phyloP scores from a whole-genome alignment of 1,140 invertebrate species.

The Tribolium castaneum region DNA sequence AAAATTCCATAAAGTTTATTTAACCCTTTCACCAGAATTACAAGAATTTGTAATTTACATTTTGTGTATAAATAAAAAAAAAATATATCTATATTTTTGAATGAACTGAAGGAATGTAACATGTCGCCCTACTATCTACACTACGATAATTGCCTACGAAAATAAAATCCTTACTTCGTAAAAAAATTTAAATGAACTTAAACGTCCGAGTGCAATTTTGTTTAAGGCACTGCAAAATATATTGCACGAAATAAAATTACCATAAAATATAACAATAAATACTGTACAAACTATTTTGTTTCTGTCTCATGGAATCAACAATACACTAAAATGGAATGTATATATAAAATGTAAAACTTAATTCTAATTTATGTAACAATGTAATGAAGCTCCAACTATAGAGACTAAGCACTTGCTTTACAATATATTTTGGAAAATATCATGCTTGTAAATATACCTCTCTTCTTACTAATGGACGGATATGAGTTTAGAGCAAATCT shows the following conservation, averaged over 20 bases:
- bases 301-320: constrained; percentile 33
- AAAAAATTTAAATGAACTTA: neutral
- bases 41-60: constrained; percentile 40
- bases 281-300: constrained; percentile 48
- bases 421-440: constrained; percentile 36
- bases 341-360: constrained; percentile 41
- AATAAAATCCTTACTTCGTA: constrained; percentile 7
- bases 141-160: constrained; percentile 12
- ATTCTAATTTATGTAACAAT: constrained; percentile 35
- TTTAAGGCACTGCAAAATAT: constrained; percentile 48
- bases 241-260: constrained; percentile 45
- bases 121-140: constrained; percentile 32
- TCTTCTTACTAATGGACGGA: constrained; percentile 36
- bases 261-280: constrained; percentile 45
- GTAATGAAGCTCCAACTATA: constrained; percentile 41
- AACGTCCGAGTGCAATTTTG: constrained; percentile 22
- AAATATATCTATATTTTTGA: constrained; percentile 44
- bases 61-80: constrained; percentile 46
- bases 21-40: constrained; percentile 48
- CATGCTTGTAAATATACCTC: constrained; percentile 42
- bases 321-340: constrained; percentile 35
- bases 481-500: constrained; percentile 36
- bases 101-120: constrained; percentile 39
- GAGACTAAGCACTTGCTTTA: constrained; percentile 31
- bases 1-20: constrained; percentile 43